Conservation (phyloP, 1,140 invertebrate species). For the Papilio polytes region DNA sequence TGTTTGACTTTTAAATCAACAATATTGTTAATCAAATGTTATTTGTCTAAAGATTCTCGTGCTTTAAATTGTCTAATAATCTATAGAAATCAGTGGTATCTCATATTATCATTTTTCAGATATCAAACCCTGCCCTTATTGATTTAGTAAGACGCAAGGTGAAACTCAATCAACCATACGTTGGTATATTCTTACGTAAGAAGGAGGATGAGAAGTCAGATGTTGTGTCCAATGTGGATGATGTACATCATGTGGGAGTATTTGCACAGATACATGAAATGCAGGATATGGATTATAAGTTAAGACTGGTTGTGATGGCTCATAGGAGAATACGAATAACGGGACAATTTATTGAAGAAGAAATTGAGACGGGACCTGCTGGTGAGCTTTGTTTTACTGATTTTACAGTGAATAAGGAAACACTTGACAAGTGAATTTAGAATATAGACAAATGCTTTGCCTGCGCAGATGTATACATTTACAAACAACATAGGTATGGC, state of each 20-base stretch:
- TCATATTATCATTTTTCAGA: conserved; percentile 83
- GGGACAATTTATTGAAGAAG: conserved; percentile 90
- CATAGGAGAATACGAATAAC: conserved; percentile 94
- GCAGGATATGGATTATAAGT: conserved; percentile 96
- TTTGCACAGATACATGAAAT: conserved; percentile 99
- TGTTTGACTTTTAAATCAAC: too few species aligned
- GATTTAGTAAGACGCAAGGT: conserved; percentile 97
- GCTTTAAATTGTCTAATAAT: too few species aligned
- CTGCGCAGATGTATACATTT: too few species aligned
- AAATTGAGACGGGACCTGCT: conserved; percentile 82
- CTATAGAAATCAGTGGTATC: too few species aligned
- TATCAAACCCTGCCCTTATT: conserved; percentile 94
- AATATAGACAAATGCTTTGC: too few species aligned
- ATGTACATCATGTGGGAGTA: conserved; percentile 96
- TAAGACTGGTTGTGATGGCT: conserved; percentile 97
- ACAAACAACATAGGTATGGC: too few species aligned
- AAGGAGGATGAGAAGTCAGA: conserved; percentile 96
- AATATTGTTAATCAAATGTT: too few species aligned
- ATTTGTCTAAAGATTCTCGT: too few species aligned
- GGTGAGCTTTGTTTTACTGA: conserved; percentile 54
- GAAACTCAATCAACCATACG: conserved; percentile 97
- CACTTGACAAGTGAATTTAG: too few species aligned
- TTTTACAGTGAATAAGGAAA: background rate
- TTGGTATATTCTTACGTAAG: conserved; percentile 98
- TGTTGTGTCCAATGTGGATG: conserved; percentile 92